Evolutionary conservation across 2,888 invertebrate species (phyloP).

Genomic region (Loripinus fragilis): DNA sequence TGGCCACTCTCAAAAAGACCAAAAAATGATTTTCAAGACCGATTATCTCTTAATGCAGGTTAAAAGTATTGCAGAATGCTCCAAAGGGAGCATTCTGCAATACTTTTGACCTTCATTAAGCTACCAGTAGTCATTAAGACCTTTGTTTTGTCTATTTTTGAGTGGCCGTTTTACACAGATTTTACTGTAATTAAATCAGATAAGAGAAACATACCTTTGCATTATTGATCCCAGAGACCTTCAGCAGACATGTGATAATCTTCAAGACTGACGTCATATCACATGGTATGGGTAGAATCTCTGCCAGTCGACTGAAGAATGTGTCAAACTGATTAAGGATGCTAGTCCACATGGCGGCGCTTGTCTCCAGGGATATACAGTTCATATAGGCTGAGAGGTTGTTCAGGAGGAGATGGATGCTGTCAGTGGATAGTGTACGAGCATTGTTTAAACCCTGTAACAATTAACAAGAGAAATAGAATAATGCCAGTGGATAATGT

Average conservation of each 20-base stretch:
- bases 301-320: conserved; percentile 88
- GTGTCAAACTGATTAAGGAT: conserved; percentile 94
- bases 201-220: conserved; percentile 92
- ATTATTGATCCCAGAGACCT: conserved; percentile 92
- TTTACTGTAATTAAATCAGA: no score
- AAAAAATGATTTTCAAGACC: no score
- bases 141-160: no score
- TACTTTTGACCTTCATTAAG: no score
- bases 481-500: conserved; percentile 87
- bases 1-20: no score
- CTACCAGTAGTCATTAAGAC: no score
- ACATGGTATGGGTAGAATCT: conserved; percentile 77
- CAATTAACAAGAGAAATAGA: no score
- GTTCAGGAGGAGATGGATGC: conserved; percentile 91
- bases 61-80: no score
- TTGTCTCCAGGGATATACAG: conserved; percentile 89
- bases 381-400: conserved; percentile 98
- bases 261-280: conserved; percentile 83
- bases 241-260: conserved; percentile 86
- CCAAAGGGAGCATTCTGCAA: no score
- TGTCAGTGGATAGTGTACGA: conserved; percentile 88
- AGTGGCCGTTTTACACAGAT: no score
- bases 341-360: conserved; percentile 90
- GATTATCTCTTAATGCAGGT: no score
- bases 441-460: conserved; percentile 88